phyloP scores from a whole-genome alignment of 2,113 vertebrate genomes.

The Etia nguti region DNA sequence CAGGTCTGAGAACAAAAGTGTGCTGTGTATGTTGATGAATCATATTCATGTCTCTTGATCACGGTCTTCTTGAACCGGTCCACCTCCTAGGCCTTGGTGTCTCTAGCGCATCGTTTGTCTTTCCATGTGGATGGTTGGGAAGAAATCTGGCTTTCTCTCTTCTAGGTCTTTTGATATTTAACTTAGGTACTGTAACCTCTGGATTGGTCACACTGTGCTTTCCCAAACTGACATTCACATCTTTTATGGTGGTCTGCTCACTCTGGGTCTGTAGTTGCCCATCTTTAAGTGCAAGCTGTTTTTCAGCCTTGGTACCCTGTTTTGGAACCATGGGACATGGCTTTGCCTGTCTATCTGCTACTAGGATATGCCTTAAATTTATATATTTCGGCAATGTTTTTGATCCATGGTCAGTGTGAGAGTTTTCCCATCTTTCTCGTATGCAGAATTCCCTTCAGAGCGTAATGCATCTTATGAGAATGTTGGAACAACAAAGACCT shows the following conservation, averaged over 20 bases:
- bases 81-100: background rate
- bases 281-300: slow-evolving; percentile 16
- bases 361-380: background rate
- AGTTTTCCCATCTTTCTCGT: background rate
- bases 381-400: background rate
- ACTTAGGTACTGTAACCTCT: background rate
- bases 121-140: background rate
- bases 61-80: slow-evolving; percentile 6
- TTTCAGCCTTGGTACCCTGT: background rate
- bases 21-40: background rate
- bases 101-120: background rate
- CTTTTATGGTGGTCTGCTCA: background rate
- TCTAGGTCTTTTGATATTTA: slow-evolving; percentile 18
- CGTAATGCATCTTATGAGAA: background rate
- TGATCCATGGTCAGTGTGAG: background rate
- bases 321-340: background rate
- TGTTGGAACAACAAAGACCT: background rate
- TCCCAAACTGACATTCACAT: background rate
- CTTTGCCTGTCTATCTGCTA: background rate
- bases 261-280: background rate
- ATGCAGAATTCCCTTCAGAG: background rate
- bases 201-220: background rate
- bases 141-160: background rate
- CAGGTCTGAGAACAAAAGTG: too few relatives aligned
- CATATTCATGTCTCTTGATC: background rate